These are phyloP conservation scores for Urophycis tenuis DNA, from an alignment of 2,797 vertebrate species.

Conservation along the genomic window DNA sequence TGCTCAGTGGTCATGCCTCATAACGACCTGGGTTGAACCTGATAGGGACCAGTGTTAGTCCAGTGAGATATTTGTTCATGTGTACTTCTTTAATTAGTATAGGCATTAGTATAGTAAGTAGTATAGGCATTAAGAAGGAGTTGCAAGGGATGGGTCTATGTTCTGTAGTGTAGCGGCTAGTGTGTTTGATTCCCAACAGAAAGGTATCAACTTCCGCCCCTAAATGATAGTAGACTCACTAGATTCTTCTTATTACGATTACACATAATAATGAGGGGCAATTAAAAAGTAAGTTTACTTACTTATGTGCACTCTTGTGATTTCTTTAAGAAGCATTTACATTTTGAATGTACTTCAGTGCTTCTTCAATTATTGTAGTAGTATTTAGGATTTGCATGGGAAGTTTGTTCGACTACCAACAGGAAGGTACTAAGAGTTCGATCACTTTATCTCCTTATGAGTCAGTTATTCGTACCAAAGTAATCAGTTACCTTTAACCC, in stretches of 20 bases:
- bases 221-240: neutral
- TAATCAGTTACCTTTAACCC: neutral
- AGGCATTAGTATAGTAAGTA: too few species aligned
- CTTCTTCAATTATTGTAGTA: neutral
- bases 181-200: neutral
- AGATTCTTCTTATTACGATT: neutral
- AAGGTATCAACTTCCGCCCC: too few species aligned
- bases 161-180: neutral
- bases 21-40: neutral
- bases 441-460: neutral
- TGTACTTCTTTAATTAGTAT: too few species aligned
- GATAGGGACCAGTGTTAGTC: neutral
- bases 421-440: neutral
- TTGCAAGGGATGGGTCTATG: neutral
- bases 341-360: too few species aligned
- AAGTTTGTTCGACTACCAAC: neutral
- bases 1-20: neutral
- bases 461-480: neutral
- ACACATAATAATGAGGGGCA: neutral
- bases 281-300: neutral
- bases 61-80: neutral
- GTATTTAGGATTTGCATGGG: neutral
- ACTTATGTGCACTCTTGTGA: too few species aligned
- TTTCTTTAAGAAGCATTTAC: too few species aligned
- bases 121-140: neutral